A percentile compares a stretch with the other conserved stretches of the same genome.
Conservation (phyloP, 92 coral and sea anemone species). For the Anthopleura xanthogrammica region DNA sequence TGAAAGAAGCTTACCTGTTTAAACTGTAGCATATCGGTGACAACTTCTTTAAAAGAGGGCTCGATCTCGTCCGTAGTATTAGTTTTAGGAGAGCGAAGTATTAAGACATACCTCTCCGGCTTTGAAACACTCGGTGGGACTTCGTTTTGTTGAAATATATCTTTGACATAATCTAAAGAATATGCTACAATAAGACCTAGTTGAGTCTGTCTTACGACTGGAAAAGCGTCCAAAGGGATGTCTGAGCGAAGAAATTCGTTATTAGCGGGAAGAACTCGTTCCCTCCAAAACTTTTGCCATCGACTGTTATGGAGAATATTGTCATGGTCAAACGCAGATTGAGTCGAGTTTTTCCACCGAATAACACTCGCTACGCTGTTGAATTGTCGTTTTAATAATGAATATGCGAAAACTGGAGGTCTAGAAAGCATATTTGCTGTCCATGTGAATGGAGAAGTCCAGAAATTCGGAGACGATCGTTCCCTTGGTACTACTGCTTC, state of each 20-base stretch:
- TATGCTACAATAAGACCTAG: slow-evolving; percentile 84
- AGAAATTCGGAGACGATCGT: slow-evolving; percentile 23
- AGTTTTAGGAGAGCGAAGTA: slow-evolving; percentile 77
- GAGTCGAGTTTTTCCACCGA: slow-evolving; percentile 67
- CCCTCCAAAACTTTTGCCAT: slow-evolving; percentile 91
- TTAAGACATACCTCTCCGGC: slow-evolving; percentile 76
- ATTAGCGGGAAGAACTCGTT: slow-evolving; percentile 78
- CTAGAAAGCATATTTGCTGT: slow-evolving; percentile 57
- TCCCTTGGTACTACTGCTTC: slow-evolving; percentile 31
- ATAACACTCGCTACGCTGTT: slow-evolving; percentile 58
- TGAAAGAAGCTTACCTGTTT: slow-evolving; percentile 75
- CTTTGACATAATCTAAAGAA: slow-evolving; percentile 77
- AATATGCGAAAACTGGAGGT: slow-evolving; percentile 49
- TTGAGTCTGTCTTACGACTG: slow-evolving; percentile 79
- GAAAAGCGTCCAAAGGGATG: slow-evolving; percentile 80
- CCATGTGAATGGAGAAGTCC: slow-evolving; percentile 52
- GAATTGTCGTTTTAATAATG: slow-evolving; percentile 53
- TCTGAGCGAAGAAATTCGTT: slow-evolving; percentile 58
- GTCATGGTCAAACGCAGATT: slow-evolving; percentile 64
- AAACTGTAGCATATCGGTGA: slow-evolving; percentile 89
- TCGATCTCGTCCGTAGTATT: slow-evolving; percentile 61
- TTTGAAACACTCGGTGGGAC: slow-evolving; percentile 24
- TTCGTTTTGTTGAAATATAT: slow-evolving; percentile 52
- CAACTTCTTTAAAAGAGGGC: slow-evolving; percentile 85
- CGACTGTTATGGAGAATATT: slow-evolving; percentile 62